phyloP scores from a whole-genome alignment of 2,797 vertebrate genomes.

The Eidolon dupreanum region DNA sequence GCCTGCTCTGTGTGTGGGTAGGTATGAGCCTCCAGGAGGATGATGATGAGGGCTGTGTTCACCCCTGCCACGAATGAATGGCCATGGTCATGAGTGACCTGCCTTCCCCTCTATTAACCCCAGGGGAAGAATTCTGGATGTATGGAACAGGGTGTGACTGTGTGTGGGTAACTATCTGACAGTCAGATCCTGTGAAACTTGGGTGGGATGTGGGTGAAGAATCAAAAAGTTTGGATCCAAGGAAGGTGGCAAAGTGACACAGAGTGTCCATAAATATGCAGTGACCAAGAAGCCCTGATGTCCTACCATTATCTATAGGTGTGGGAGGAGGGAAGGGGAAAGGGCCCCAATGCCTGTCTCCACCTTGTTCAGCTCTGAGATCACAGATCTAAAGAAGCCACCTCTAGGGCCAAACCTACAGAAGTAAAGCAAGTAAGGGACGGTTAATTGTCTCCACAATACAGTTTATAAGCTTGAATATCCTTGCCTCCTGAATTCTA shows the following conservation, averaged over 20 bases:
- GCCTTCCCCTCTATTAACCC: neutral
- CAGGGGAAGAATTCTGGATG: neutral
- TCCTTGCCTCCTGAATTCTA: neutral
- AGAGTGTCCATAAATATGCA: conserved; percentile 93
- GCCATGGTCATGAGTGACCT: too few species aligned
- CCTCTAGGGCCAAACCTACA: neutral
- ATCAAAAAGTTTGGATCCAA: conserved; percentile 92
- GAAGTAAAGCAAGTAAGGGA: neutral
- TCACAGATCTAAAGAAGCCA: neutral
- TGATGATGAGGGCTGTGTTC: too few species aligned
- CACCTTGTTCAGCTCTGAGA: neutral
- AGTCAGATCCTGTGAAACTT: neutral
- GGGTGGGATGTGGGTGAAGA: neutral
- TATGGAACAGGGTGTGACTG: neutral
- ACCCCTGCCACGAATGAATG: too few species aligned
- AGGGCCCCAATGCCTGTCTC: neutral
- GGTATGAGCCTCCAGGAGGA: too few species aligned
- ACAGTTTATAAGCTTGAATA: neutral
- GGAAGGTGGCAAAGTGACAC: conserved; percentile 92
- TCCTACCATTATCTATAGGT: conserved; percentile 90
- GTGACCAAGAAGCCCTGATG: conserved; percentile 89
- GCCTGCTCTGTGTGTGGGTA: too few species aligned
- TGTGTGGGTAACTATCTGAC: neutral
- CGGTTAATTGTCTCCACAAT: neutral
- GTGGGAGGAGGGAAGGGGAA: conserved; percentile 75